A percentile compares a stretch with the other conserved stretches of the same genome.
phyloP scores from a whole-genome alignment of 2,888 invertebrate genomes.

The Lasioglossum pauxillum region DNA sequence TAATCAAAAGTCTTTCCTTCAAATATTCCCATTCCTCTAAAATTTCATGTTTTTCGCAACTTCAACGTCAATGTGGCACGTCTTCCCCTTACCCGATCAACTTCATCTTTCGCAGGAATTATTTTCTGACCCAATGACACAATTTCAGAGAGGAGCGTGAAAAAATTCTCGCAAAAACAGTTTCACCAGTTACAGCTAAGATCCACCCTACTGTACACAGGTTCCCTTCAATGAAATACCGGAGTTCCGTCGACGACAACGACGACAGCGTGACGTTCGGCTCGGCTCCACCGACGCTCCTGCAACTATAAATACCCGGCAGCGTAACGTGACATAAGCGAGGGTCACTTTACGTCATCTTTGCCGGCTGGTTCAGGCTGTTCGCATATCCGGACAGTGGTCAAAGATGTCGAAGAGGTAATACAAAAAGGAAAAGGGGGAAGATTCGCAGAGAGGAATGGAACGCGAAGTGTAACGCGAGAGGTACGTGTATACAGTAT shows the following conservation, averaged over 20 bases:
- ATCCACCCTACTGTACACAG: not conserved
- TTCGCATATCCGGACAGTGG: not conserved
- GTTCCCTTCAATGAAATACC: constrained; percentile 42
- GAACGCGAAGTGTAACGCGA: constrained; percentile 49
- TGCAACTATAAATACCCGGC: constrained; percentile 49
- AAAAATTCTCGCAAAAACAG: too few species aligned
- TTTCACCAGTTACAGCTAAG: too few species aligned
- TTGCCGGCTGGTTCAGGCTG: not conserved
- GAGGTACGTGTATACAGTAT: constrained; percentile 5
- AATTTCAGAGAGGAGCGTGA: too few species aligned
- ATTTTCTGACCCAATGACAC: too few species aligned
- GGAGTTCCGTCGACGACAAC: constrained; percentile 20
- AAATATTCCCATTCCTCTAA: too few species aligned
- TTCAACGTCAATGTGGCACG: too few species aligned
- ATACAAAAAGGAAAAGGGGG: constrained; percentile 5
- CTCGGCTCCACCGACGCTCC: constrained; percentile 16
- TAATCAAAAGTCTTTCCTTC: too few species aligned
- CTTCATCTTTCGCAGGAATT: too few species aligned
- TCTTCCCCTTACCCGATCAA: too few species aligned
- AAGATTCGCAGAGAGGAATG: constrained; percentile 7
- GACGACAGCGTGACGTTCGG: constrained; percentile 27
- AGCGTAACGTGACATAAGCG: constrained; percentile 46
- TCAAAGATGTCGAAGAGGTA: constrained; percentile 5
- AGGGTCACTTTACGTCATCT: constrained; percentile 55
- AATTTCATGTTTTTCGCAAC: too few species aligned